phyloP scores from a whole-genome alignment of 2,113 vertebrate species.

The Megalops atlanticus region DNA sequence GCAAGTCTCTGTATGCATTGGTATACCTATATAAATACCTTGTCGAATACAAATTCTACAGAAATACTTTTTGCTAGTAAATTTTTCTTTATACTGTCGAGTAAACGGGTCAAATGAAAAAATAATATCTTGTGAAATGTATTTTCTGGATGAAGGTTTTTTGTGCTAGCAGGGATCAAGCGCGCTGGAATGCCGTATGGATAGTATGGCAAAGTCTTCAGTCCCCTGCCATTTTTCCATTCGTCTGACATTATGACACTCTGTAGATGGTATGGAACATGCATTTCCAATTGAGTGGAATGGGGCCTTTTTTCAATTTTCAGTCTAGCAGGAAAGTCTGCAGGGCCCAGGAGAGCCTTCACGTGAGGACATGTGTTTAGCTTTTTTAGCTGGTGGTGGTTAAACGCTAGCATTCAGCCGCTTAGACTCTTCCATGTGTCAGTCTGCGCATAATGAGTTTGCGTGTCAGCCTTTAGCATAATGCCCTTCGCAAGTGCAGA shows the following conservation, averaged over 20 bases:
- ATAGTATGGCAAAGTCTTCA: background rate
- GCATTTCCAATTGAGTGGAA: slow-evolving; percentile 1
- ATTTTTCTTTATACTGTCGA: background rate
- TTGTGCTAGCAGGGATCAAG: background rate
- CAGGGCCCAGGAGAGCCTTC: slow-evolving; percentile 15
- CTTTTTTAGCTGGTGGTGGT: background rate
- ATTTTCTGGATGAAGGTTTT: background rate
- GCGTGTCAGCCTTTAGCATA: background rate
- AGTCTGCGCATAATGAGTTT: background rate
- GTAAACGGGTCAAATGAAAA: background rate
- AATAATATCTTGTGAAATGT: background rate
- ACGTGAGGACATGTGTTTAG: background rate
- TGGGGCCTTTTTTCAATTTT: background rate
- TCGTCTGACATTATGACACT: background rate
- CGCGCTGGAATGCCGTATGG: background rate
- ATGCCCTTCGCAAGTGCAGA: background rate
- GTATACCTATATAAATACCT: too few relatives aligned
- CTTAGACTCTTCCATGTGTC: background rate
- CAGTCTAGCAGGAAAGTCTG: background rate
- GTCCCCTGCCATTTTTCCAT: background rate
- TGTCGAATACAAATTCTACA: too few relatives aligned
- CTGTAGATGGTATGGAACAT: slow-evolving; percentile 8
- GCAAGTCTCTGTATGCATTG: too few relatives aligned
- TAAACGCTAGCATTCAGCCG: background rate
- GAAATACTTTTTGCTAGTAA: background rate